phyloP scores from a whole-genome alignment of 2,113 vertebrate species.

The Tichodroma muraria region DNA sequence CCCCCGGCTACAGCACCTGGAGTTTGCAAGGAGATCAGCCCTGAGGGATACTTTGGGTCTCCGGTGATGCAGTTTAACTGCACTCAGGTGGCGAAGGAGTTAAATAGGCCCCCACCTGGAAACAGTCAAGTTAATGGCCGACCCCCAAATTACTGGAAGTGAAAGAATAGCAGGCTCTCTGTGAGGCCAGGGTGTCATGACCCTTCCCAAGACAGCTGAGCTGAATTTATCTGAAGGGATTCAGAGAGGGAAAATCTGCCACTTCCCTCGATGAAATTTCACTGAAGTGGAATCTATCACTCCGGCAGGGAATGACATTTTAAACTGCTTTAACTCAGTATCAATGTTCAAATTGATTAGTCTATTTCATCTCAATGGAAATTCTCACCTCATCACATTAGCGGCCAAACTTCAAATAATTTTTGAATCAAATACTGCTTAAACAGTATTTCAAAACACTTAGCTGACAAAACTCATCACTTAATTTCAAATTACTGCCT shows the following conservation, averaged over 20 bases:
- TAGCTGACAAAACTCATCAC: slow-evolving; percentile 11
- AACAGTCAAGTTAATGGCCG: background rate
- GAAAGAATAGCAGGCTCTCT: background rate
- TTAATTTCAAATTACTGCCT: slow-evolving; percentile 40
- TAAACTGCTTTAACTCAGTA: slow-evolving; percentile 40
- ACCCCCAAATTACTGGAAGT: background rate
- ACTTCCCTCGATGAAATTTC: background rate
- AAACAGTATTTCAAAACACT: slow-evolving; percentile 32
- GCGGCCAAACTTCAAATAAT: slow-evolving; percentile 28
- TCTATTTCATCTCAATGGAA: slow-evolving; percentile 41
- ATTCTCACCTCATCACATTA: slow-evolving; percentile 49
- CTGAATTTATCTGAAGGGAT: background rate
- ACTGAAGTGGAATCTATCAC: slow-evolving; percentile 35
- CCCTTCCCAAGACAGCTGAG: background rate
- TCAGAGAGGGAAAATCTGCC: background rate
- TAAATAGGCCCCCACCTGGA: background rate
- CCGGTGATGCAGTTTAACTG: background rate
- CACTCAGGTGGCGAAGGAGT: background rate
- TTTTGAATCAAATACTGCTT: slow-evolving; percentile 39
- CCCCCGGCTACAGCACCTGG: too few species aligned
- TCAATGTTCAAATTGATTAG: slow-evolving; percentile 50
- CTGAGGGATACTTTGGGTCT: background rate
- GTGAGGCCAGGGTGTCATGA: background rate
- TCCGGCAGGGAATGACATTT: background rate
- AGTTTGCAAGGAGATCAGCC: background rate